phyloP scores from a whole-genome alignment of 2,888 invertebrate genomes.

The Drosophila putrida region DNA sequence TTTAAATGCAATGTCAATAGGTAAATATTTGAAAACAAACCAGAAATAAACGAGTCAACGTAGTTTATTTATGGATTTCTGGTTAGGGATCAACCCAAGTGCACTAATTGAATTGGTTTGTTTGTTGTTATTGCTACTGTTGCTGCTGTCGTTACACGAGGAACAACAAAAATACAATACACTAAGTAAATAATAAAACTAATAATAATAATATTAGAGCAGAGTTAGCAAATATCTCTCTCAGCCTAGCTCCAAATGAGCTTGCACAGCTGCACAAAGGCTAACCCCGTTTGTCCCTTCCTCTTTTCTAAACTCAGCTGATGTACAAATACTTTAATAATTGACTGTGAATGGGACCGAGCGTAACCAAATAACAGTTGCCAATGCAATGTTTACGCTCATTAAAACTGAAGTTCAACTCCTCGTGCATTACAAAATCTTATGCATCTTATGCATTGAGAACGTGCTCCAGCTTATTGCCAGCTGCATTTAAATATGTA shows the following conservation, averaged over 20 bases:
- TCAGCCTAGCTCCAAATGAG: slow-evolving; percentile 57
- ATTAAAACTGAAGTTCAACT: slow-evolving; percentile 10
- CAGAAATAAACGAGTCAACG: slow-evolving; percentile 36
- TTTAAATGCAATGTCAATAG: slow-evolving; percentile 59
- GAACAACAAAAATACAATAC: slow-evolving; percentile 23
- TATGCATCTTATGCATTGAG: not conserved
- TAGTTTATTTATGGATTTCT: slow-evolving; percentile 54
- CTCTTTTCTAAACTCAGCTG: not conserved
- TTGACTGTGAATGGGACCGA: slow-evolving; percentile 9
- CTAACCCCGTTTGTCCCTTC: too few relatives aligned
- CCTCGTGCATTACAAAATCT: slow-evolving; percentile 4
- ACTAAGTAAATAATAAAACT: slow-evolving; percentile 40
- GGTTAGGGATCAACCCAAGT: slow-evolving; percentile 51
- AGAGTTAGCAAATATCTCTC: slow-evolving; percentile 45
- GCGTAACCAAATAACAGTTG: slow-evolving; percentile 30
- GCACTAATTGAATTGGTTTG: slow-evolving; percentile 58
- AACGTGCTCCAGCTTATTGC: slow-evolving; percentile 20
- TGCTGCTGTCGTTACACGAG: slow-evolving; percentile 26
- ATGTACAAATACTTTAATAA: slow-evolving; percentile 27
- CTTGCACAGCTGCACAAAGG: slow-evolving; percentile 67
- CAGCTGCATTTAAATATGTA: slow-evolving; percentile 16
- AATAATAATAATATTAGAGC: slow-evolving; percentile 29
- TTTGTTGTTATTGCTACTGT: slow-evolving; percentile 12
- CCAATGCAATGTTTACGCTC: slow-evolving; percentile 12
- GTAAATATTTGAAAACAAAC: slow-evolving; percentile 51